phyloP scores from a whole-genome alignment of 2,888 invertebrate genomes.

The Dendrolimus houi region DNA sequence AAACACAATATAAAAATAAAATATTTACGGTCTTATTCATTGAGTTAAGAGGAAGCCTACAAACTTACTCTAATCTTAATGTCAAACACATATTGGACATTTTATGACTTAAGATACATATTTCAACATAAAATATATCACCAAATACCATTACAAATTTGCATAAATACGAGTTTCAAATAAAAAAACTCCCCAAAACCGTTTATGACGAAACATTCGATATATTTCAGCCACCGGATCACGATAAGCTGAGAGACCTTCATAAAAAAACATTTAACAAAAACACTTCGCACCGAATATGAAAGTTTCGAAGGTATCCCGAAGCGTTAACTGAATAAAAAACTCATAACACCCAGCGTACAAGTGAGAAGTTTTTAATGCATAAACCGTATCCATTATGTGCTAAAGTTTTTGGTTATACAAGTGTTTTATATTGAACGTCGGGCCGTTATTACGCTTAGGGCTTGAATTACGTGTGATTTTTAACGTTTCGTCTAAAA shows the following conservation, averaged over 20 bases:
- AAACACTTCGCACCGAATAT: background rate
- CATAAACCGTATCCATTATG: constrained; percentile 23
- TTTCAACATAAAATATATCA: background rate
- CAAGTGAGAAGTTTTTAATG: constrained; percentile 18
- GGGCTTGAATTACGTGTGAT: background rate
- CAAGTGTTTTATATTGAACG: background rate
- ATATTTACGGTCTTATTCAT: too few species aligned
- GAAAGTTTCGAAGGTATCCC: constrained; percentile 12
- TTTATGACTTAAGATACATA: background rate
- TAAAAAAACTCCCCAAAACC: background rate
- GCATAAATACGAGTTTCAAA: background rate
- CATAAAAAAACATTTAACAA: background rate
- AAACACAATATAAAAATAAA: too few species aligned
- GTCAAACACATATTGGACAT: too few species aligned
- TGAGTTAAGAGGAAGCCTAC: too few species aligned
- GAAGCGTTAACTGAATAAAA: constrained; percentile 20
- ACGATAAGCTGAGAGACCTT: background rate
- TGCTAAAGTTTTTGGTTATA: constrained; percentile 13
- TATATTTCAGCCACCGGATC: background rate
- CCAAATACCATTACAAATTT: background rate
- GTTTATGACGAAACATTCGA: background rate
- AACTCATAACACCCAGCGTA: constrained; percentile 15
- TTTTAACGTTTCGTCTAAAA: too few species aligned
- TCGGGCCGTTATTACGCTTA: background rate
- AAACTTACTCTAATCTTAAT: too few species aligned